Base-by-base conservation (phyloP, 2,888 invertebrate species). In the Stenolophus ochropezus region DNA sequence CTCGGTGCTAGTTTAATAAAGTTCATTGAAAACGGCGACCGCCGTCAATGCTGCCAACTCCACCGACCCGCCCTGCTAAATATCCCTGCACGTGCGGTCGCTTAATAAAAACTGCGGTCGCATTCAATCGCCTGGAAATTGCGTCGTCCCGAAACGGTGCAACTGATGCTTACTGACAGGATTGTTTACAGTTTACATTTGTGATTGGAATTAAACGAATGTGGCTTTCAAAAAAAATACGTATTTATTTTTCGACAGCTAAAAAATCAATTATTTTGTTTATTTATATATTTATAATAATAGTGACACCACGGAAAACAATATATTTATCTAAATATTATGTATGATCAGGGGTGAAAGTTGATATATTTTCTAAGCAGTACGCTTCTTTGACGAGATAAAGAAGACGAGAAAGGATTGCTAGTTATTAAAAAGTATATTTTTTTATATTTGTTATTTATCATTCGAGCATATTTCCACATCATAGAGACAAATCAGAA, bases 1-100 rank as follows among this genome's bases (percentile, higher is more conserved):
- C 49, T 73, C 73, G 14, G 49, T 49, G n/a, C 47, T 73, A 73
- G 73, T 73, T 73, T 49, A 47, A 73, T 73, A 73, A 73, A 73
- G 73, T 73, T 73, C 47, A 73, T 73, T 73, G 73, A 47, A 73
- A 69, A 69, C 33, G 18, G 65, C 27, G 25, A 14, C 56, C 56
- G 8, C 20, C 21, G 56, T 20, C 56, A 61, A n/a, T 61, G 61
- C 25, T 61, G 23, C 61, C 61, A 61, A 61, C 61, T 61, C 14
- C 23, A 61, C 21, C 27, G 33, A 18, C 11, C 18, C 56, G 5
- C n/a, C n/a, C n/a, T 6, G 47, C n/a, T 42, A 42, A 33, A 71
- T 71, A 25, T 71, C 33, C 18, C 42, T 20, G 71, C 47, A 42
- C 42, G 71, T 71, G 71, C 42, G 71, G 71, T 71, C 1, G 18